Evolutionary conservation across 2,888 invertebrate species (phyloP).

Genomic region (Carcina quercana): DNA sequence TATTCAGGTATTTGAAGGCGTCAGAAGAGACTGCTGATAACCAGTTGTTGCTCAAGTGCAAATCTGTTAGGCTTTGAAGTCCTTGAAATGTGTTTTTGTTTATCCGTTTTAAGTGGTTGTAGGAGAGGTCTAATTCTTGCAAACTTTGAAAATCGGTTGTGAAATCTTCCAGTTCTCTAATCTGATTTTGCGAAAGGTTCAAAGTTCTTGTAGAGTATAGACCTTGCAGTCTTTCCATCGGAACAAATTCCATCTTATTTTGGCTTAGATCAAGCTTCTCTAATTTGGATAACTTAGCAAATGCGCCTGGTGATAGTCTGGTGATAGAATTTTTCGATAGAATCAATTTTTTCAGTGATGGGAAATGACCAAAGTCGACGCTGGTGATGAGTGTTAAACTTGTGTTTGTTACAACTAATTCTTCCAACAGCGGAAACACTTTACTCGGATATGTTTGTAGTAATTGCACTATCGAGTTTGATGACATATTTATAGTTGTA

Average conservation of each 20-base stretch:
- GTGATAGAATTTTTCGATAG: conserved; percentile 83
- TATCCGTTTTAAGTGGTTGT: conserved; percentile 86
- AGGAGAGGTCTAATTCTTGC: conserved; percentile 86
- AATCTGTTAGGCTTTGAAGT: conserved; percentile 83
- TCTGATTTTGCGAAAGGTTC: conserved; percentile 88
- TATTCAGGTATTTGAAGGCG: conserved; percentile 84
- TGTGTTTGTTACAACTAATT: conserved; percentile 85
- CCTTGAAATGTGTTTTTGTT: conserved; percentile 84
- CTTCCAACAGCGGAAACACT: conserved; percentile 85
- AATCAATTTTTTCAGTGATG: conserved; percentile 83
- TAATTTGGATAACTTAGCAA: conserved; percentile 83
- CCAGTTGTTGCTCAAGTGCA: conserved; percentile 88
- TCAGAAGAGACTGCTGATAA: conserved; percentile 85
- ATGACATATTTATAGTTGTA: conserved; percentile 86
- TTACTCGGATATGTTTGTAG: conserved; percentile 81
- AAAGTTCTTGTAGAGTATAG: conserved; percentile 81
- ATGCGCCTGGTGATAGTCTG: conserved; percentile 88
- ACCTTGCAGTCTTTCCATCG: conserved; percentile 88
- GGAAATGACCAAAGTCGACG: conserved; percentile 89
- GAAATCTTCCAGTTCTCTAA: conserved; percentile 88
- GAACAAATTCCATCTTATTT: conserved; percentile 88
- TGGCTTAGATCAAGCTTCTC: conserved; percentile 86
- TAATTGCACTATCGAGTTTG: conserved; percentile 85
- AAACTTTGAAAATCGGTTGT: conserved; percentile 84
- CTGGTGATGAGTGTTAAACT: conserved; percentile 88